A percentile compares a stretch with the other conserved stretches of the same genome.
These are phyloP conservation scores for Thera britannica DNA, from an alignment of 2,888 invertebrate genomes.

Conservation along the genomic window DNA sequence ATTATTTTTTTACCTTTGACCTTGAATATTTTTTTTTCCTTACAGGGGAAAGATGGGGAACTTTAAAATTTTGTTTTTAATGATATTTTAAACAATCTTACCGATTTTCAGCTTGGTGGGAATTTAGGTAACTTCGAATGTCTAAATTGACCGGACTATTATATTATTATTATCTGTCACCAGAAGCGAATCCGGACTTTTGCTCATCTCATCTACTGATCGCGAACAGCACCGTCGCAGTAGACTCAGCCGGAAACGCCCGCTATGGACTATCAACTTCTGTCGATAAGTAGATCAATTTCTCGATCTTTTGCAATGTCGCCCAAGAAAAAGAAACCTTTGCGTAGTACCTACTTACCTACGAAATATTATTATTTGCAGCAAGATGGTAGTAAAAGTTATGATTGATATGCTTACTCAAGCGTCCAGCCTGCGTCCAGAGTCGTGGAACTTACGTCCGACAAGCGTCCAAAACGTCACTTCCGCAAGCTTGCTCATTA, in stretches of 20 bases:
- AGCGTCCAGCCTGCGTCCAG: no score
- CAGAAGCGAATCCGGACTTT: constrained; percentile 50
- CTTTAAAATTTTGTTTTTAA: no score
- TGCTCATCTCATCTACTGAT: constrained; percentile 50
- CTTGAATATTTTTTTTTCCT: no score
- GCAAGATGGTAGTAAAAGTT: not conserved
- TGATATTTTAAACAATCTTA: no score
- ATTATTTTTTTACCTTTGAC: no score
- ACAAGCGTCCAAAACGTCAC: no score
- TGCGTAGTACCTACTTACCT: not conserved
- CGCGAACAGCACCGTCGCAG: constrained; percentile 58
- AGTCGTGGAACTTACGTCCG: no score
- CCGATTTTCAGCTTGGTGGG: no score
- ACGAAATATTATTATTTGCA: constrained; percentile 6
- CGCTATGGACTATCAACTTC: constrained; percentile 63
- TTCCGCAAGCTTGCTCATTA: not conserved
- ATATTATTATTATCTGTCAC: constrained; percentile 6
- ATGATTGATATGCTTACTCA: not conserved
- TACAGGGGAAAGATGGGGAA: no score
- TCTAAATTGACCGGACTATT: no score
- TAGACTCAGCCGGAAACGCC: constrained; percentile 60
- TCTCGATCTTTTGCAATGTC: not conserved
- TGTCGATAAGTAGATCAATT: constrained; percentile 41
- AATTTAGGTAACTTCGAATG: no score
- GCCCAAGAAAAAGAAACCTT: not conserved